Base-by-base conservation (phyloP, 1,140 invertebrate species). In the Druon quercuslanigerum region DNA sequence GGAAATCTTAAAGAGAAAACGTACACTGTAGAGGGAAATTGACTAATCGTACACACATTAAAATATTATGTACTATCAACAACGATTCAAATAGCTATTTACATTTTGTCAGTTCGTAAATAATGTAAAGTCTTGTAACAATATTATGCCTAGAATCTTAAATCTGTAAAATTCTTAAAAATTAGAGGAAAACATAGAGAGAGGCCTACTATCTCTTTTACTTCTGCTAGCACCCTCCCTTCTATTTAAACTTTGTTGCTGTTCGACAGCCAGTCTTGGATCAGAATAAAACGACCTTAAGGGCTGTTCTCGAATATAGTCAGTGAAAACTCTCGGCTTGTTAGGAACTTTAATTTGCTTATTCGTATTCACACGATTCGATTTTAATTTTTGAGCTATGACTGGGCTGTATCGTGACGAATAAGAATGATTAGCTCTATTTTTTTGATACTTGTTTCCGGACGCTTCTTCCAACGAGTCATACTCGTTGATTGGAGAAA, bases 241-340 rank as follows among this genome's bases (percentile, higher is more conserved):
- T 83, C 82, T 16, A 50, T 76, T 84, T n/a, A 74, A 20, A 3
- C 60, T 78, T 14, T 86, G 60, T 40, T 66, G 78, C 75, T 87
- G 84, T 25, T 88, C 87, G 12, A 84, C 73, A 40, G 87, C 85
- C 50, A 90, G 78, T 79, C 86, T 85, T 16, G 89, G 89, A 77
- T 90, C 89, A 14, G 89, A 90, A 50, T 90, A 85, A 77, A 86
- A 90, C 3, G 89, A 88, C 51, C 88, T 83, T 17, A 90, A 78
- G 0, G 87, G 84, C 14, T 87, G 85, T 51, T 90, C 88, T 57
- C 89, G 85, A 5, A 90, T 81, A 51, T 88, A 82, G 76, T 90
- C 89, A 33, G 85, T 87, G 46, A 87, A 88, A 20, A 90, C 46
- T 73, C 89, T 75, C 8, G 87, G 87, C 71, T 86, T 86, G 40